Conservation (phyloP, 1,140 invertebrate genomes). For the Parapsyche elsis region DNA sequence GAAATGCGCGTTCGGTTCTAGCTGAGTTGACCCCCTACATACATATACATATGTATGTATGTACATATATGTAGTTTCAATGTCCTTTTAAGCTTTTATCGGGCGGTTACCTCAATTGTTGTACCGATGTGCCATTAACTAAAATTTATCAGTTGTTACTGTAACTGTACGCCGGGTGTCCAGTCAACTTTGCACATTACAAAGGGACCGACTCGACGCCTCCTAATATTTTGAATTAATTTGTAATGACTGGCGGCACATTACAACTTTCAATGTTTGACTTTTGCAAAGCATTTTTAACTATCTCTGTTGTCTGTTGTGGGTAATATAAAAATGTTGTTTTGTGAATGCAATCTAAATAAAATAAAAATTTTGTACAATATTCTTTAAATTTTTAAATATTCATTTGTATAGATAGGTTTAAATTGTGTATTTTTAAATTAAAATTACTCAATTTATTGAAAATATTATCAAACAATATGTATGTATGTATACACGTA, state of each 20-base stretch:
- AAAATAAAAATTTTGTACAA: too few relatives aligned
- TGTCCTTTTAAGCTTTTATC: constrained; percentile 15
- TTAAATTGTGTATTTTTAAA: too few relatives aligned
- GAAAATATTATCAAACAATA: too few relatives aligned
- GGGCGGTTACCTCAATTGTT: constrained; percentile 1
- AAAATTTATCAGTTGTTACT: constrained; percentile 31
- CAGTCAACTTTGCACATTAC: constrained; percentile 26
- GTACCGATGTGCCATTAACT: neutral
- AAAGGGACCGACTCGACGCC: neutral
- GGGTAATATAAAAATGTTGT: too few relatives aligned
- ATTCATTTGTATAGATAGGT: too few relatives aligned
- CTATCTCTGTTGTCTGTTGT: too few relatives aligned
- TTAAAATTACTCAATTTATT: too few relatives aligned
- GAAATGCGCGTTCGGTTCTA: neutral
- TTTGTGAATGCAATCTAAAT: too few relatives aligned
- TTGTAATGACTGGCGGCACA: neutral
- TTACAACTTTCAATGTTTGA: neutral
- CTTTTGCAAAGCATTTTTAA: neutral
- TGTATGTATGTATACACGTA: too few relatives aligned
- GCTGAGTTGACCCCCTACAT: neutral
- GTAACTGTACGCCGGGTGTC: constrained; percentile 17
- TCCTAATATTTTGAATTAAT: constrained; percentile 4
- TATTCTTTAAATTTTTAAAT: too few relatives aligned
- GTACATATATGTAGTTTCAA: neutral
- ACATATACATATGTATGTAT: too few relatives aligned